Evolutionary conservation across 2,888 invertebrate genomes (phyloP), one percentile per base, ranked within the genome.

Genomic region (Acleris holmiana): DNA sequence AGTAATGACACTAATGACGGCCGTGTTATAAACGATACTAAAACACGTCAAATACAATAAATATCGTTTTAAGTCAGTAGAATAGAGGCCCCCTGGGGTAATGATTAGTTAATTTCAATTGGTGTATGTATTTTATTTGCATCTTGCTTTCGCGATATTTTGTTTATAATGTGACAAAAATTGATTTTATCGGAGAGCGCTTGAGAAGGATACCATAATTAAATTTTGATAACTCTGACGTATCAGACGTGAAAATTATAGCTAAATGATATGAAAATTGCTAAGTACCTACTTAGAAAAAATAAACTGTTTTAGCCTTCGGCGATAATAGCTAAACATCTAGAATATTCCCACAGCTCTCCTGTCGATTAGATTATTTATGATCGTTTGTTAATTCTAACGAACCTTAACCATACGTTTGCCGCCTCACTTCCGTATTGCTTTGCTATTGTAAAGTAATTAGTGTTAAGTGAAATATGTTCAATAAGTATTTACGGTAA

Each of bases 301-400:
- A 44, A 55, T 23, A 41, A 18, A 8, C 47, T 17, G 19, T 55
- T 54, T 5, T 83, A 84, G 80, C 74, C 69, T 79, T 75, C 69
- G 66, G 67, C 72, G 73, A 70, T 73, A 72, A 73, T 83, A 81
- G 82, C 79, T 79, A 81, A 80, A 78, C 73, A 70, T 61, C 72
- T 74, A 75, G 77, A 73, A 74, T 76, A 71, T 69, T 69, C 75
- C 74, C 69, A 73, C 73, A 70, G 71, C 72, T 71, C 79, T 81
- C 79, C 84, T 83, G 85, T 83, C 85, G 74, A 77, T 77, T 71
- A 66, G 54, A 69, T 82, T 81, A 85, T 85, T 85, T 85, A 85
- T 82, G 76, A 73, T 77, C 78, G 71, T 78, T 81, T 76, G 72
- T 71, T 65, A 60, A 59, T 65, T 65, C 60, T 65, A 65, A 65